Conservation (phyloP, 2,888 invertebrate species). For the Syrphus vitripennis region DNA sequence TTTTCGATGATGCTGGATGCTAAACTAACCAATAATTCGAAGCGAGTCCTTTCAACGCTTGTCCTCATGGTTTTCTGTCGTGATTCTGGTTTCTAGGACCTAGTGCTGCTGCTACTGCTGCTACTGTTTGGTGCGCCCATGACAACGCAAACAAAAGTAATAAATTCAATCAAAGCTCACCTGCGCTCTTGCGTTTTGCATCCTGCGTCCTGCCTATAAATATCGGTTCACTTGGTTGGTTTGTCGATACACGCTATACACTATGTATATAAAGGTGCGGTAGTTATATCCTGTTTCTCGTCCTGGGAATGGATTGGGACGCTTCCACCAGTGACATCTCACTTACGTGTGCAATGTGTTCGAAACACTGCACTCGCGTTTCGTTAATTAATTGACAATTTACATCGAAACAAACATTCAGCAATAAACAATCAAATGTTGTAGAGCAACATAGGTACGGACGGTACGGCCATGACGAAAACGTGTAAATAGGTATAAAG, state of each 20-base stretch:
- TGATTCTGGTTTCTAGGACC: neutral
- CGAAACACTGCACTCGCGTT: conserved; percentile 58
- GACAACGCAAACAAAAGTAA: conserved; percentile 66
- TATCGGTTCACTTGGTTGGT: neutral
- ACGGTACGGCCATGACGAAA: no score
- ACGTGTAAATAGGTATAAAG: conserved; percentile 30
- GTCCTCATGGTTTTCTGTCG: neutral
- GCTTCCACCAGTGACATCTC: conserved; percentile 47
- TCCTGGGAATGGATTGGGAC: neutral
- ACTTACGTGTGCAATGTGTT: conserved; percentile 66
- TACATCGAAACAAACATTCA: conserved; percentile 60
- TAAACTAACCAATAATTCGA: neutral
- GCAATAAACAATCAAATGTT: conserved; percentile 65
- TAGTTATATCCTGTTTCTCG: conserved; percentile 7
- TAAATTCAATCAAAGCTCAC: conserved; percentile 67
- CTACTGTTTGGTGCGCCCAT: conserved; percentile 24
- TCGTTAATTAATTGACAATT: conserved; percentile 71
- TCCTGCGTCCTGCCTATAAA: neutral
- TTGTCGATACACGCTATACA: neutral
- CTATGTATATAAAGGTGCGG: neutral
- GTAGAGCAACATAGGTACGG: neutral
- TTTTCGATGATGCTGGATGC: neutral
- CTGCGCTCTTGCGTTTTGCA: neutral
- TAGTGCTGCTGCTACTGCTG: neutral
- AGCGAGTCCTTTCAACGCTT: conserved; percentile 1